These are phyloP conservation scores for Formica selysi DNA, from an alignment of 1,140 invertebrate species.

Conservation along the genomic window DNA sequence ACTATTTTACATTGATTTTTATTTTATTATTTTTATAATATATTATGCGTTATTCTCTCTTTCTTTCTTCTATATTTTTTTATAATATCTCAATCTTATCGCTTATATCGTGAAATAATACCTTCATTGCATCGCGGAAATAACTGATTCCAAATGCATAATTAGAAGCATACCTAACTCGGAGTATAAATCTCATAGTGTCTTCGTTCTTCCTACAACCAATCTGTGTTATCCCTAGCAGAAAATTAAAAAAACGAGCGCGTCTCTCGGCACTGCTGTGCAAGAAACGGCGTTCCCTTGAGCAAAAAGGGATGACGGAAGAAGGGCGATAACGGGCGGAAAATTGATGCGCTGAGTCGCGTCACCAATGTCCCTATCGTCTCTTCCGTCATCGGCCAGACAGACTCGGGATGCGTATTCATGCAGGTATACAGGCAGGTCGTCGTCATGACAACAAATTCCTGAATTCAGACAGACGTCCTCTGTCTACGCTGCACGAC, in stretches of 20 bases:
- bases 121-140: neutral
- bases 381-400: slow-evolving; percentile 10
- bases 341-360: slow-evolving; percentile 52
- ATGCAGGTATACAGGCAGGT: slow-evolving; percentile 30
- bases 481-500: slow-evolving; percentile 28
- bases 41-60: too few species aligned
- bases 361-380: slow-evolving; percentile 36
- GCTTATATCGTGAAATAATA: too few species aligned
- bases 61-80: too few species aligned
- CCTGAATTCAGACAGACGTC: slow-evolving; percentile 39
- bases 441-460: slow-evolving; percentile 56
- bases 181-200: neutral
- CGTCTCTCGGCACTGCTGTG: neutral
- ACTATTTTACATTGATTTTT: too few species aligned
- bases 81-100: too few species aligned
- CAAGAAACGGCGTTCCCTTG: neutral
- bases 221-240: slow-evolving; percentile 9
- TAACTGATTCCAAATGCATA: neutral
- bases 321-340: slow-evolving; percentile 12
- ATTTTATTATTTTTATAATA: too few species aligned
- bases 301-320: slow-evolving; percentile 43
- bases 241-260: slow-evolving; percentile 39
- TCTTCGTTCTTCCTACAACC: neutral
- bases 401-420: slow-evolving; percentile 38
- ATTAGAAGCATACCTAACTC: slow-evolving; percentile 4